phyloP scores from a whole-genome alignment of 2,797 vertebrate species.

The Phalloptychus januarius region DNA sequence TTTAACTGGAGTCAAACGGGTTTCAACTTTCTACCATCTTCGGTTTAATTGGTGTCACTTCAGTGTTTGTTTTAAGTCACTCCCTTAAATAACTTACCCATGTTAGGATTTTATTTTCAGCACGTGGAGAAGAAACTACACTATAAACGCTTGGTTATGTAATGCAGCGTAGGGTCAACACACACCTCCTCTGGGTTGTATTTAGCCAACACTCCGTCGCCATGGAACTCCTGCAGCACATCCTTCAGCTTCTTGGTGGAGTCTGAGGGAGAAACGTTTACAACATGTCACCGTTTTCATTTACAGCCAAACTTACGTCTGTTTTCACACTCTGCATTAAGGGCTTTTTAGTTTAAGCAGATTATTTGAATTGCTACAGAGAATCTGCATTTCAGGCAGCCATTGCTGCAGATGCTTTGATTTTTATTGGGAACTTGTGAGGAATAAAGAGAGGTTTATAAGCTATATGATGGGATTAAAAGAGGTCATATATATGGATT shows the following conservation, averaged over 20 bases:
- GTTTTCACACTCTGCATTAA: neutral
- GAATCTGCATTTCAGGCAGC: neutral
- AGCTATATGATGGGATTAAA: too few species aligned
- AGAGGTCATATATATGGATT: neutral
- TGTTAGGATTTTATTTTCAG: neutral
- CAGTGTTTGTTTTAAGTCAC: conserved; percentile 7
- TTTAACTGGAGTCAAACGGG: neutral
- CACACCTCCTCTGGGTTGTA: conserved; percentile 96
- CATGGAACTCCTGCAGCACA: conserved; percentile 94
- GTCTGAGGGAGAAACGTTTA: conserved; percentile 78
- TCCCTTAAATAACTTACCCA: conserved; percentile 3
- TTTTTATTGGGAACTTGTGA: neutral
- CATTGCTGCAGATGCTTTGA: neutral
- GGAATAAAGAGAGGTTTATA: neutral
- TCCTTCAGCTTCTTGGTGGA: conserved; percentile 96
- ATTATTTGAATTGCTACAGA: neutral
- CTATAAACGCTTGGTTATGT: conserved; percentile 17
- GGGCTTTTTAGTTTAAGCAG: neutral
- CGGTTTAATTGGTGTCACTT: neutral
- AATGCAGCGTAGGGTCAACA: conserved; percentile 61
- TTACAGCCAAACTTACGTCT: neutral
- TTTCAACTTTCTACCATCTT: neutral
- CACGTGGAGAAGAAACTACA: neutral
- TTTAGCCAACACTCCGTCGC: conserved; percentile 90
- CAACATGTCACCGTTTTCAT: neutral